phyloP scores from a whole-genome alignment of 2,888 invertebrate species.

The Caenorhabditis macrosperma region DNA sequence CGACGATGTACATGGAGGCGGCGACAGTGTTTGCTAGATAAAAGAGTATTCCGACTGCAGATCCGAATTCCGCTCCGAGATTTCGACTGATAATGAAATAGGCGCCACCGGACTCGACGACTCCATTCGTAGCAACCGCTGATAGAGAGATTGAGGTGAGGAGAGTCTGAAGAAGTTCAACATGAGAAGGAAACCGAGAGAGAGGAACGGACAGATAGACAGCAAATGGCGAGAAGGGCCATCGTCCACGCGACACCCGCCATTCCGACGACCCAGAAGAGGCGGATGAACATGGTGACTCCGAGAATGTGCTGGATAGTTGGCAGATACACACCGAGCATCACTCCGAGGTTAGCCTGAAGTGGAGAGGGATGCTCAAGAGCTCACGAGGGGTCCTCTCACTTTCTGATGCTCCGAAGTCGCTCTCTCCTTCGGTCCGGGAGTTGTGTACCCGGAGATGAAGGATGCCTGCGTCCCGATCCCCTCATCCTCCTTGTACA shows the following conservation, averaged over 20 bases:
- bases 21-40: slow-evolving; percentile 98
- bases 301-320: slow-evolving; percentile 99
- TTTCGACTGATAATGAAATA: slow-evolving; percentile 95
- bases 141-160: slow-evolving; percentile 93
- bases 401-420: slow-evolving; percentile 77
- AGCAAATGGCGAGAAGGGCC: slow-evolving; percentile 89
- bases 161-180: slow-evolving; percentile 82
- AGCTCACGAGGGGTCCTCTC: not conserved
- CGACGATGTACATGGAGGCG: slow-evolving; percentile 98
- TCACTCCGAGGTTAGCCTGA: slow-evolving; percentile 93
- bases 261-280: slow-evolving; percentile 91
- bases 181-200: too few relatives aligned
- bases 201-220: slow-evolving; percentile 82
- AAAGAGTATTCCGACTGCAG: slow-evolving; percentile 98
- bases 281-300: slow-evolving; percentile 97
- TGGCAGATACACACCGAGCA: slow-evolving; percentile 97
- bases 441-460: slow-evolving; percentile 78
- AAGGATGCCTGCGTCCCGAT: slow-evolving; percentile 71
- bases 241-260: slow-evolving; percentile 84
- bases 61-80: slow-evolving; percentile 96
- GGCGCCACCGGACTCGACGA: slow-evolving; percentile 95
- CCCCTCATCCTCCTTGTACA: slow-evolving; percentile 74
- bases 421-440: slow-evolving; percentile 78
- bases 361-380: slow-evolving; percentile 2
- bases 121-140: slow-evolving; percentile 99